Conservation (phyloP, 2,888 invertebrate species). For the Cheilosia scutellata region DNA sequence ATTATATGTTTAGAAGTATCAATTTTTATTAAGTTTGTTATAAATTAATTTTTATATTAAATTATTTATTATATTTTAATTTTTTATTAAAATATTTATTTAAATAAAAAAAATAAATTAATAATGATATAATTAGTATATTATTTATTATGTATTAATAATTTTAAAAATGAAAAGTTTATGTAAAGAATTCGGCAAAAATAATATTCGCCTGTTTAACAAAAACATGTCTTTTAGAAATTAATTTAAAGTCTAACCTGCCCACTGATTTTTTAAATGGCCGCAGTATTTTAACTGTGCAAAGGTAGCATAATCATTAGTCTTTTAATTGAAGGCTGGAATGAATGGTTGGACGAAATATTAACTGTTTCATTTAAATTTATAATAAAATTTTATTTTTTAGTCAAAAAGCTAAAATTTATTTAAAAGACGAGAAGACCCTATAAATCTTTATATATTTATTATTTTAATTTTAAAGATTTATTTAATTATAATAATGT, state of each 20-base stretch:
- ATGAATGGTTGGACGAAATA: conserved; percentile 90
- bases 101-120: conserved; percentile 83
- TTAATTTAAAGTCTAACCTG: conserved; percentile 89
- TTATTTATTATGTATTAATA: conserved; percentile 78
- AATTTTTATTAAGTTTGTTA: conserved; percentile 85
- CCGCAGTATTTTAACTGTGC: conserved; percentile 92
- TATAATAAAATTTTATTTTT: conserved; percentile 86
- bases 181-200: conserved; percentile 82
- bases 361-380: conserved; percentile 86
- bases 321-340: conserved; percentile 91
- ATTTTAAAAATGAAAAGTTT: conserved; percentile 82
- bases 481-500: conserved; percentile 80
- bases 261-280: conserved; percentile 90
- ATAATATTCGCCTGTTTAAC: conserved; percentile 89
- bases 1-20: conserved; percentile 86
- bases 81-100: conserved; percentile 83
- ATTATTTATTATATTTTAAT: conserved; percentile 84
- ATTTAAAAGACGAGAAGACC: conserved; percentile 91
- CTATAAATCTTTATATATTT: conserved; percentile 88
- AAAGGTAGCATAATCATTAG: conserved; percentile 93
- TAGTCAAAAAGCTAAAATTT: conserved; percentile 88
- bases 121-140: conserved; percentile 88
- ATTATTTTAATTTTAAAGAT: conserved; percentile 82
- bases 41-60: conserved; percentile 85
- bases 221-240: conserved; percentile 90